phyloP scores from a whole-genome alignment of 2,113 vertebrate species.

The Corythaeola cristata region DNA sequence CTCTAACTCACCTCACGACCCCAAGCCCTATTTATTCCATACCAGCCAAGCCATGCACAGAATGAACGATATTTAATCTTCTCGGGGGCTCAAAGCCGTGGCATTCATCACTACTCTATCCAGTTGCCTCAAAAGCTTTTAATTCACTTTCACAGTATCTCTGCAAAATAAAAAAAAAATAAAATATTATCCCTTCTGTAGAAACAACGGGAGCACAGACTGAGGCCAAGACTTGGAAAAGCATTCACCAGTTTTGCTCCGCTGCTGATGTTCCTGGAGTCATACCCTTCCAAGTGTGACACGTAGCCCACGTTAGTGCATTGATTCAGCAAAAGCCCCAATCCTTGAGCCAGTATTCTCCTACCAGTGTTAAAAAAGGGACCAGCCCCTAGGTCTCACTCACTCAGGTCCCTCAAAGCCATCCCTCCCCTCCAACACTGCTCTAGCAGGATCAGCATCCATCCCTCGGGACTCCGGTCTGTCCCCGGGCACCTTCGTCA shows the following conservation, averaged over 20 bases:
- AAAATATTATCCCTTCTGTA: not conserved
- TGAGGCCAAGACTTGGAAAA: not conserved
- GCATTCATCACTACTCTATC: not conserved
- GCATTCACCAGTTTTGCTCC: not conserved
- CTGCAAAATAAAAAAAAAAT: not conserved
- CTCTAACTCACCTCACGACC: too few species aligned
- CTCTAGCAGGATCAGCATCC: not conserved
- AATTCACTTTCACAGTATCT: not conserved
- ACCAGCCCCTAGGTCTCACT: not conserved
- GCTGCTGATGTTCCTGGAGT: not conserved
- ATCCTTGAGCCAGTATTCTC: not conserved
- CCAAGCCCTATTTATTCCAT: not conserved
- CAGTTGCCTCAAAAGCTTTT: not conserved
- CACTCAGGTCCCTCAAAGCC: not conserved
- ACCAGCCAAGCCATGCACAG: not conserved
- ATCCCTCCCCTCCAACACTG: not conserved
- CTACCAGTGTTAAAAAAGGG: not conserved
- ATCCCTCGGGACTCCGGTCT: not conserved
- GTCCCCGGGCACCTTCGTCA: rapidly evolving
- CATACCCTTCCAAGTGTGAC: not conserved
- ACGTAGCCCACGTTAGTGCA: rapidly evolving
- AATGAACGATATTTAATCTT: not conserved
- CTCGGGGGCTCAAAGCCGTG: not conserved
- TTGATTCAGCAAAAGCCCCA: not conserved
- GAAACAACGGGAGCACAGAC: not conserved